These are phyloP conservation scores for Coracopsis vasa DNA, from an alignment of 2,113 vertebrate genomes.

Conservation along the genomic window DNA sequence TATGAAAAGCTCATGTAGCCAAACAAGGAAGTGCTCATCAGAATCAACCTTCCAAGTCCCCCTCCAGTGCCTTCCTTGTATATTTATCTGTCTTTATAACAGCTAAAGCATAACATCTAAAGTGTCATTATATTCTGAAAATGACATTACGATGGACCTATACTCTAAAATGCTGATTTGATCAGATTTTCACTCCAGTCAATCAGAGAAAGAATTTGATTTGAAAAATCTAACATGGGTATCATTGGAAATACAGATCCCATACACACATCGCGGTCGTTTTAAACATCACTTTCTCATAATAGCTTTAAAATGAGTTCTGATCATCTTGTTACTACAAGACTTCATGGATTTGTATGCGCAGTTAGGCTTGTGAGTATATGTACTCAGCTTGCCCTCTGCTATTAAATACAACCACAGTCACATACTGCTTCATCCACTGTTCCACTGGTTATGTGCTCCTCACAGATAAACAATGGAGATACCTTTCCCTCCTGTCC, in stretches of 20 bases:
- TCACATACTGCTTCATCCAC: neutral
- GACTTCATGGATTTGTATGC: neutral
- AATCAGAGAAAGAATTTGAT: neutral
- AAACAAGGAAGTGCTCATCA: neutral
- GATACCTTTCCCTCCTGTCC: neutral
- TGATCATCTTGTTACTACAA: neutral
- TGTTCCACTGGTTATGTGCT: neutral
- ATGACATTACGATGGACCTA: neutral
- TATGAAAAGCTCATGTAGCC: neutral
- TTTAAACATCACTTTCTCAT: neutral
- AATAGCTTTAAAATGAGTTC: slow-evolving; percentile 7
- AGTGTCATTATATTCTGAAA: neutral
- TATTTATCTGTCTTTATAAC: neutral
- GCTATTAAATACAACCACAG: neutral
- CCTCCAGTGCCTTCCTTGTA: neutral
- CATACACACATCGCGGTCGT: neutral
- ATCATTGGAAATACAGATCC: neutral
- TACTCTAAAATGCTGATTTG: slow-evolving; percentile 20
- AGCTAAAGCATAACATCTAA: neutral
- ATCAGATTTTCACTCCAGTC: slow-evolving; percentile 25
- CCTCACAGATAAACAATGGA: neutral
- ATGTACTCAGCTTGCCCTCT: neutral
- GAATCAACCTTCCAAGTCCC: neutral
- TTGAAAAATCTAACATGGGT: neutral
- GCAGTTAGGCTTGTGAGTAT: neutral